These are phyloP conservation scores for Thryonomys swinderianus DNA, from an alignment of 2,113 vertebrate species.

Conservation along the genomic window DNA sequence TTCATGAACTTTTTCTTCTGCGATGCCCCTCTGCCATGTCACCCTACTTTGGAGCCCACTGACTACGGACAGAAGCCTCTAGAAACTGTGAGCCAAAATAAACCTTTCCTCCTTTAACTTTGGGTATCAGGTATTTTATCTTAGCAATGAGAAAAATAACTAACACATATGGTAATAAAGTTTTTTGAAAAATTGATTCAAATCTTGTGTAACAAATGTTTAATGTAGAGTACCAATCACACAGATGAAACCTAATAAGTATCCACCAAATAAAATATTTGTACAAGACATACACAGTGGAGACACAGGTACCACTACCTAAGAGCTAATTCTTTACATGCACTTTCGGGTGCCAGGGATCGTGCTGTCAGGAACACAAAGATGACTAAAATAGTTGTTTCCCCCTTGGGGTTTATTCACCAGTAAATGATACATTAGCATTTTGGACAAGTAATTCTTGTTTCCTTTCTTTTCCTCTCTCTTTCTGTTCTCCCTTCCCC, in stretches of 20 bases:
- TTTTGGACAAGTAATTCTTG: not conserved
- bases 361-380: not conserved
- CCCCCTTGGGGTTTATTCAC: not conserved
- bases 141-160: not conserved
- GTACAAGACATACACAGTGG: not conserved
- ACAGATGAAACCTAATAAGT: not conserved
- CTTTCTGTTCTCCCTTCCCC: not conserved
- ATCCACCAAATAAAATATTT: not conserved
- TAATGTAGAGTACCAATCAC: not conserved
- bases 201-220: not conserved
- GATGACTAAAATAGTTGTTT: not conserved
- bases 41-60: not conserved
- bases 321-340: constrained; percentile 28
- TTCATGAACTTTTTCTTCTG: not conserved
- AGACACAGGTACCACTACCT: not conserved
- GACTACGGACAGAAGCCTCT: not conserved
- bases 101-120: not conserved
- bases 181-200: not conserved
- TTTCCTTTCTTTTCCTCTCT: not conserved
- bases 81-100: not conserved
- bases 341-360: not conserved
- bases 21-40: not conserved
- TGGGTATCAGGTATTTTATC: not conserved
- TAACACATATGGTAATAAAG: not conserved
- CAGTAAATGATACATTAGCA: not conserved